Percentiles rank a stretch among this genome's conserved stretches.
phyloP scores from a whole-genome alignment of 2,888 invertebrate genomes.

The Sisyra terminalis region DNA sequence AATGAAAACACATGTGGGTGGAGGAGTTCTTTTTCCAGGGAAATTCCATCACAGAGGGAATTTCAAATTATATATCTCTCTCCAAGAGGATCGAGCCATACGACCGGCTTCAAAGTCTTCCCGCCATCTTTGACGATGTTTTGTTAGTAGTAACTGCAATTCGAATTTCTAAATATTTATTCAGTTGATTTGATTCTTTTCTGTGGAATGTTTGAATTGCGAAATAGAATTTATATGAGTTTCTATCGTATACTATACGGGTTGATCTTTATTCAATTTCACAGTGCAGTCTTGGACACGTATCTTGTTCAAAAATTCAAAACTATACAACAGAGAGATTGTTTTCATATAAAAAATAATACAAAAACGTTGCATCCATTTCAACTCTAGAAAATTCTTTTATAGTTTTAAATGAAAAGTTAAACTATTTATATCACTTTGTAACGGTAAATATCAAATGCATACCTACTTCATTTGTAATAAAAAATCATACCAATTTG shows the following conservation, averaged over 20 bases:
- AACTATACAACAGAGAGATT: too few relatives aligned
- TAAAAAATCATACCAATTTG: too few relatives aligned
- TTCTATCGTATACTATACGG: neutral
- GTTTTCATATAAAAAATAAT: neutral
- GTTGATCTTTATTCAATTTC: neutral
- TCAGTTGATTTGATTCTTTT: constrained; percentile 9
- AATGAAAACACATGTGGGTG: neutral
- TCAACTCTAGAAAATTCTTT: neutral
- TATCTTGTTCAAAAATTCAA: too few relatives aligned
- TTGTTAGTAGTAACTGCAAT: constrained; percentile 7
- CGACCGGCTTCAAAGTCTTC: neutral
- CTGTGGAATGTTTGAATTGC: constrained; percentile 5
- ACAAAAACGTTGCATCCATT: neutral
- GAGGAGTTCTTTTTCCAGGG: constrained; percentile 2
- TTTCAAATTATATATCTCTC: constrained; percentile 5
- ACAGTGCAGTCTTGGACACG: neutral
- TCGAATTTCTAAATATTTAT: constrained; percentile 9
- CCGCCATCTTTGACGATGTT: constrained; percentile 6
- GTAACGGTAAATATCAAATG: too few relatives aligned
- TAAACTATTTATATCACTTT: too few relatives aligned
- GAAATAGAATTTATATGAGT: neutral
- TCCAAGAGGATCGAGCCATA: neutral
- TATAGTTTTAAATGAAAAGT: neutral
- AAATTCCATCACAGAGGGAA: constrained; percentile 7
- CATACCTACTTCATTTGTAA: too few relatives aligned